Evolutionary conservation across 2,113 vertebrate species (phyloP), one percentile per base, ranked within the genome.

Genomic region (Cebus imitator): DNA sequence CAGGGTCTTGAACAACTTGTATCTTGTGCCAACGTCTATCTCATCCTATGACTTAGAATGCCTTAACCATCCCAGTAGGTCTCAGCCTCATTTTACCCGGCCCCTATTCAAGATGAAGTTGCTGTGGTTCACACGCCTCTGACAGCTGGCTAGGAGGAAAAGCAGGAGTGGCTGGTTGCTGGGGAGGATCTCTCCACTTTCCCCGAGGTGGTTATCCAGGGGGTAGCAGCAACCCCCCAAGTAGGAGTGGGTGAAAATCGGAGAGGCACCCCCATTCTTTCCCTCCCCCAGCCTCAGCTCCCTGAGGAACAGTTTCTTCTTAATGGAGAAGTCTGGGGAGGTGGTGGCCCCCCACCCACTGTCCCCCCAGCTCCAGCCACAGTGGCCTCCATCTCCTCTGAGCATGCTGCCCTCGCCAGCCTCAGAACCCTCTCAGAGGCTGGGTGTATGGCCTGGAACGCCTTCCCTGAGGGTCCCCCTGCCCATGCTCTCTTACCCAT

Each of bases 321-420:
- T 57, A 64, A 6, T 40, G 66, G 55, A 35, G 64, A 66, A 82
- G 45, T 52, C 57, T 35, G 80, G 35, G 18, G 16, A 86, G 58
- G 5, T 27, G 0, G 20, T 58, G 30, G 68, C 16, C 68, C 37
- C 35, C 64, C 21, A 45, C 3, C 3, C 10, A 23, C 37, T 27
- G 0, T n/a, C 7, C 57, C 48, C 25, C n/a, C 55, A 70, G 11
- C 37, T 58, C 57, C 79, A 35, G 48, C 91, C n/a, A 20, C 86
- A 20, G 18, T n/a, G 95, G 95, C 94, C 97, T 40, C 93, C 79
- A 6, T 95, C 96, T 32, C 98, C 97, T n/a, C 93, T 87, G 58
- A 90, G 95, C 68, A 95, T 48, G 23, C 48, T 93, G 83, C 82
- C 94, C 52, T 97, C 97, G 37, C 80, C 97, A 90, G 95, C 97